Evolutionary conservation across 2,113 vertebrate species (phyloP).

Genomic region (Nanorana parkeri): DNA sequence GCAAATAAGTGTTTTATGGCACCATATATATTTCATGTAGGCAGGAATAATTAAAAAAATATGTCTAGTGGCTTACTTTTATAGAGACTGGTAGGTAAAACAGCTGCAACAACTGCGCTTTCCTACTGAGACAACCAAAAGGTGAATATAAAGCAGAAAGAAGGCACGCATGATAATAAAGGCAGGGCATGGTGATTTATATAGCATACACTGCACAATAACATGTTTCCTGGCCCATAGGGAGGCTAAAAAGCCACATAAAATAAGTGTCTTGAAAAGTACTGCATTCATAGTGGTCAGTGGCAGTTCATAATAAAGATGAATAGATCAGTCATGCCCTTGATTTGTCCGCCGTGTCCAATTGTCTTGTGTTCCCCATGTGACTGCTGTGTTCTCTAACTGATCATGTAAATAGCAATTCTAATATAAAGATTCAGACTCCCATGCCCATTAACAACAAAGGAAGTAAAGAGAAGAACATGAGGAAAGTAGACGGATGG

Average conservation of each 20-base stretch:
- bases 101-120: conserved; percentile 33
- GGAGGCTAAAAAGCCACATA: background rate
- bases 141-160: conserved; percentile 25
- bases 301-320: background rate
- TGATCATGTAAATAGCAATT: too few relatives aligned
- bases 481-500: too few relatives aligned
- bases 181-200: conserved; percentile 19
- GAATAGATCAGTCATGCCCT: background rate
- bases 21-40: conserved; percentile 47
- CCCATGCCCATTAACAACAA: too few relatives aligned
- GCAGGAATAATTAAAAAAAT: conserved; percentile 40
- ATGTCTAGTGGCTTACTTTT: conserved; percentile 39
- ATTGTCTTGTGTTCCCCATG: too few relatives aligned
- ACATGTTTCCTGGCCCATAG: background rate
- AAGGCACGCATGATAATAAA: conserved; percentile 30
- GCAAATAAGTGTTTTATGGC: conserved; percentile 41
- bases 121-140: conserved; percentile 26
- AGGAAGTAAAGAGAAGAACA: too few relatives aligned
- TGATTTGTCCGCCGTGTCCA: too few relatives aligned
- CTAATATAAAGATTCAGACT: too few relatives aligned
- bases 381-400: too few relatives aligned
- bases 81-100: conserved; percentile 28
- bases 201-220: background rate
- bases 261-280: background rate
- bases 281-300: background rate